Percentiles rank a stretch among this genome's conserved stretches.
These are phyloP conservation scores for Tribolium freemani DNA, from an alignment of 2,888 invertebrate genomes.

Conservation along the genomic window DNA sequence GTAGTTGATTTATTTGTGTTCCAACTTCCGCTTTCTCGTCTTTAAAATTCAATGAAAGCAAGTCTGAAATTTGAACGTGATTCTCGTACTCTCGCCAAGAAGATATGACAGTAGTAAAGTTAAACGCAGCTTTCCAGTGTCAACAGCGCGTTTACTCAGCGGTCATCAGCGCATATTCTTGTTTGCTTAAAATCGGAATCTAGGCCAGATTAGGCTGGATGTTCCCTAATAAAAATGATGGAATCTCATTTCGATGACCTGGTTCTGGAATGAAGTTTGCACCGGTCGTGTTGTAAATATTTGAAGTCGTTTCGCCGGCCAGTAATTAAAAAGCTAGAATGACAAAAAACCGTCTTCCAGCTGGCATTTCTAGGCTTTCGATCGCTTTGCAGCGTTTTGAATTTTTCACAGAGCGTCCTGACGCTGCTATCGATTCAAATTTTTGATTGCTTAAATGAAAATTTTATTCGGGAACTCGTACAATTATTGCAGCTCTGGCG, in stretches of 20 bases:
- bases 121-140: background rate
- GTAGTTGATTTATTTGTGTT: background rate
- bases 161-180: background rate
- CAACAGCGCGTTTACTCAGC: background rate
- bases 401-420: background rate
- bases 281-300: background rate
- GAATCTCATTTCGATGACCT: constrained; percentile 15
- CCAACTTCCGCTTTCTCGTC: background rate
- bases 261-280: background rate
- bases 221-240: constrained; percentile 3
- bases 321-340: background rate
- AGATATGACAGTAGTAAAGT: too few species aligned
- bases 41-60: too few species aligned
- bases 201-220: background rate
- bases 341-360: too few species aligned
- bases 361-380: background rate
- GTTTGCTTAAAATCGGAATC: constrained; percentile 10
- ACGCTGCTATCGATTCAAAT: background rate
- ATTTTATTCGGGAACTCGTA: background rate
- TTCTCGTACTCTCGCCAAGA: background rate
- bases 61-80: background rate
- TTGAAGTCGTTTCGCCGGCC: background rate
- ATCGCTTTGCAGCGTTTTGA: background rate
- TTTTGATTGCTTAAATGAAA: background rate
- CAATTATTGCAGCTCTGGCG: background rate